Conservation (phyloP, 2,113 vertebrate genomes). For the Mormyrus lacerda region DNA sequence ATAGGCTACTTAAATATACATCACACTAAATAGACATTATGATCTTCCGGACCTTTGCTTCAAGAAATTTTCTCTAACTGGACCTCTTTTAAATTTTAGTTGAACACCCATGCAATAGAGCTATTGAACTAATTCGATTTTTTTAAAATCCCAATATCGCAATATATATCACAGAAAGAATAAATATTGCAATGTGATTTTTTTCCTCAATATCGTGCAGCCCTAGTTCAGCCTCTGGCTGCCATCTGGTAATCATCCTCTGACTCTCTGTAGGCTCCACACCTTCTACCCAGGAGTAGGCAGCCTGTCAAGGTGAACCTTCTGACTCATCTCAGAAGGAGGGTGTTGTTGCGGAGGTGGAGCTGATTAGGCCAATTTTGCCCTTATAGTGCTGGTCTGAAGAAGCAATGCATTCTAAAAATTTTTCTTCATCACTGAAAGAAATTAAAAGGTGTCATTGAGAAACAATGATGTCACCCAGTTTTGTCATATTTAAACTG, state of each 20-base stretch:
- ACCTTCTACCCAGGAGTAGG: conserved; percentile 28
- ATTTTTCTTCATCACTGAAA: not conserved
- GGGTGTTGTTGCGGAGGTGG: not conserved
- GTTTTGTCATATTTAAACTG: not conserved
- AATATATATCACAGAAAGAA: too few relatives aligned
- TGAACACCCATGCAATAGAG: too few relatives aligned
- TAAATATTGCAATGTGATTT: too few relatives aligned
- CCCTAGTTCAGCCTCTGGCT: not conserved
- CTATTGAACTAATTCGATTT: too few relatives aligned
- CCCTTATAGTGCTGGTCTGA: not conserved
- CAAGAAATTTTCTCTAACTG: too few relatives aligned
- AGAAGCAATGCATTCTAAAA: not conserved
- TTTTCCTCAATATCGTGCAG: too few relatives aligned
- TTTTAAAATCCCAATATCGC: too few relatives aligned
- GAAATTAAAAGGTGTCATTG: not conserved
- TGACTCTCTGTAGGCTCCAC: conserved; percentile 24
- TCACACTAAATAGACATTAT: too few relatives aligned
- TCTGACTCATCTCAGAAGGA: conserved; percentile 21
- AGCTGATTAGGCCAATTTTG: not conserved
- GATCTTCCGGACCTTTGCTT: too few relatives aligned
- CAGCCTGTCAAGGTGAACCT: conserved; percentile 42
- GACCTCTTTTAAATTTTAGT: too few relatives aligned
- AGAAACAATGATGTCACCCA: not conserved
- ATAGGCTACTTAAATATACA: too few relatives aligned
- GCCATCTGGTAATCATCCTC: conserved; percentile 41